Evolutionary conservation across 2,888 invertebrate species (phyloP), one percentile per base, ranked within the genome.

Genomic region (Ceraclea dissimilis): DNA sequence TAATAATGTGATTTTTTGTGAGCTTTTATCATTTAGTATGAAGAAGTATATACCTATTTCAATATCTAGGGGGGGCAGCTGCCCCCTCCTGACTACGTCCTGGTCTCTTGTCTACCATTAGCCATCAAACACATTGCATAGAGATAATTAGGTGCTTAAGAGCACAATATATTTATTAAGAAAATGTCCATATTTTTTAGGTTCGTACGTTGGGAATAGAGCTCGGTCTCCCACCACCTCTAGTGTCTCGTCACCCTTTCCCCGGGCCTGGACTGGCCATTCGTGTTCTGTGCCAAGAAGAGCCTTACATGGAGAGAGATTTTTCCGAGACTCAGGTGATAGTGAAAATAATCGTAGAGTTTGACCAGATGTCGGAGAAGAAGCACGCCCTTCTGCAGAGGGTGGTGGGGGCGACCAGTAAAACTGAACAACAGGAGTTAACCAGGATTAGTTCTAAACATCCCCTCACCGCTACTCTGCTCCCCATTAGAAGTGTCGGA

Each of bases 191-290:
- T 26, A 4, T 26, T 26, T 26, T 26, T 10, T 26, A 57, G 82
- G 88, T 93, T 19, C 82, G 98, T 57, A 81, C 83, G 56, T 75
- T 99, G 62, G 99, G 99, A 52, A 76, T 84, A 67, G 93, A 93
- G 73, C 79, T 99, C 57, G 95, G 95, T 0, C 79, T 99, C 61
- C 91, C 96, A 10, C 71, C 82, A 43, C 84, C 88, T 64, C 76
- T 99, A 64, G 92, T 99, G 58, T 86, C 92, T 75, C 81, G 98
- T 63, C 99, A 99, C 74, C 99, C 99, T 47, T 99, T 98, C 77
- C 99, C 99, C 17, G 96, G 99, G 2, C 99, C 99, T 16, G 99
- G 99, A 13, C 79, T 99, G 60, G 97, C 99, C 44, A 97, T 99
- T 68, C 82, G 99, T 62, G 88, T 98, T 60, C 78, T 99, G 34